Percentiles rank a stretch among this genome's conserved stretches.
Evolutionary conservation across 2,888 invertebrate genomes (phyloP).

Genomic region (Agrotis exclamationis): DNA sequence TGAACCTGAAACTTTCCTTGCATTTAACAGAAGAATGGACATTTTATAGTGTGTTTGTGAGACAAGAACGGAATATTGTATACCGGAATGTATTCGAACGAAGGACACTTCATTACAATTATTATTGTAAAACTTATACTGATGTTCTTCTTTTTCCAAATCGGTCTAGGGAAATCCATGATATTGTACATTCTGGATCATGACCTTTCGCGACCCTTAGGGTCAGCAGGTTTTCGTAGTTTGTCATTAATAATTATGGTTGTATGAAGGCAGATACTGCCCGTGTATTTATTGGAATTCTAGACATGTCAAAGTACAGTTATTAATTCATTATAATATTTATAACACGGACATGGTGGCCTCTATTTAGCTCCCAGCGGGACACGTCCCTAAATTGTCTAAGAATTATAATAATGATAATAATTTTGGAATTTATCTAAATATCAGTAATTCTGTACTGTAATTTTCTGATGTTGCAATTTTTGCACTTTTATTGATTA

Average conservation of each 20-base stretch:
- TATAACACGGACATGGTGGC: background rate
- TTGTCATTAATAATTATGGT: background rate
- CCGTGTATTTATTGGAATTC: background rate
- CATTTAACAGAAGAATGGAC: slow-evolving; percentile 17
- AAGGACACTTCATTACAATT: background rate
- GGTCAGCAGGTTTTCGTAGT: slow-evolving; percentile 9
- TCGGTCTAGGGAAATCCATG: background rate
- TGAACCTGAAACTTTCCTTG: background rate
- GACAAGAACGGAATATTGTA: background rate
- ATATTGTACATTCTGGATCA: background rate
- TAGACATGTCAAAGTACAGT: background rate
- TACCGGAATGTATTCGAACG: background rate
- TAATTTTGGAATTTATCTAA: background rate
- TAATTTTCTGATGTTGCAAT: background rate
- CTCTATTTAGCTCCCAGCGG: background rate
- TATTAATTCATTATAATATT: background rate
- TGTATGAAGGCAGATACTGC: background rate
- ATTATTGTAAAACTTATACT: background rate
- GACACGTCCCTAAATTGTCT: background rate
- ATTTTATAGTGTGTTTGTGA: background rate
- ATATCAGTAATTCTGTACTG: slow-evolving; percentile 1
- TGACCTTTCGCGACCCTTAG: background rate
- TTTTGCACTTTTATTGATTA: slow-evolving; percentile 4
- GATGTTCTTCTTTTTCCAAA: slow-evolving; percentile 1
- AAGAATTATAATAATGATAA: background rate